Conservation (phyloP, 2,888 invertebrate species). For the Tetanocera ferruginea region DNA sequence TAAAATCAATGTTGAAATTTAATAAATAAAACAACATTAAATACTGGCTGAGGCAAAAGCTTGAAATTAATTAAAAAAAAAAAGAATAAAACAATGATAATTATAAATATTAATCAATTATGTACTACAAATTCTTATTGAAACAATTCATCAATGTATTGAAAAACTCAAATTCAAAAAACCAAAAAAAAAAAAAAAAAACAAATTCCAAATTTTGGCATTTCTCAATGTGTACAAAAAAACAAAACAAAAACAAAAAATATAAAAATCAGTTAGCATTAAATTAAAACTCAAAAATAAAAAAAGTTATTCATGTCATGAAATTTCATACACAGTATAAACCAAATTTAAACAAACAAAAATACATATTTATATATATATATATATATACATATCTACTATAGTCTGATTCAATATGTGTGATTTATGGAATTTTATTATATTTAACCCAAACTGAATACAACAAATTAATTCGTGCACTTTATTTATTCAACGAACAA, state of each 20-base stretch:
- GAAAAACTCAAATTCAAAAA: slow-evolving; percentile 22
- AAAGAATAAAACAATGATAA: slow-evolving; percentile 23
- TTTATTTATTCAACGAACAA: background rate
- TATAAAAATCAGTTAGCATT: slow-evolving; percentile 37
- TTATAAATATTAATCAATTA: background rate
- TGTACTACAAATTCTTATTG: background rate
- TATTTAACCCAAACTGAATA: background rate
- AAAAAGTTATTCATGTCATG: slow-evolving; percentile 42
- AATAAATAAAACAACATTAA: slow-evolving; percentile 32
- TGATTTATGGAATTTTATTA: slow-evolving; percentile 28
- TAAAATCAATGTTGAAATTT: slow-evolving; percentile 35
- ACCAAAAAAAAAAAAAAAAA: no score
- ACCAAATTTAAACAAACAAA: slow-evolving; percentile 46
- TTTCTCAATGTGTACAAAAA: slow-evolving; percentile 33
- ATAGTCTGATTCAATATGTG: slow-evolving; percentile 28
- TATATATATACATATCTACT: background rate
- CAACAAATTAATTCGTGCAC: slow-evolving; percentile 2
- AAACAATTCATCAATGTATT: background rate
- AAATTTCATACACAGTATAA: slow-evolving; percentile 48
- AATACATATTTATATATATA: no score
- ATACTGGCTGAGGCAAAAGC: slow-evolving; percentile 63
- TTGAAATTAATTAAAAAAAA: slow-evolving; percentile 54
- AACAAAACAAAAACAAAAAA: slow-evolving; percentile 23
- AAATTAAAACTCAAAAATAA: slow-evolving; percentile 43
- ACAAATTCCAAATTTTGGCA: slow-evolving; percentile 26